Conservation (phyloP, 2,797 vertebrate species). For the Cyclopterus lumpus region DNA sequence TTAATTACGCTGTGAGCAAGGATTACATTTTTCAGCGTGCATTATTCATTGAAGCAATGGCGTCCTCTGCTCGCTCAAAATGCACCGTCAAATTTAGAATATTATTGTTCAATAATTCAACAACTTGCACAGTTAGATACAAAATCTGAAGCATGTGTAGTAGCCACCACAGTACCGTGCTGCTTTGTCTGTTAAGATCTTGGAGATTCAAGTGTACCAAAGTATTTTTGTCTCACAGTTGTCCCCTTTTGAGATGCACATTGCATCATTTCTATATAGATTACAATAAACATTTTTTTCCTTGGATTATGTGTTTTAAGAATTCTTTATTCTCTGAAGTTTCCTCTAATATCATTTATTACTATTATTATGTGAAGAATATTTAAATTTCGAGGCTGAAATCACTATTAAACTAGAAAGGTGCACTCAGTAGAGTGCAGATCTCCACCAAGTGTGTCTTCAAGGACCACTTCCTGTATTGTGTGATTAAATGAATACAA, state of each 20-base stretch:
- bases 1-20: conserved; percentile 52
- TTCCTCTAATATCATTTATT: neutral
- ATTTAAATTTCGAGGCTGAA: neutral
- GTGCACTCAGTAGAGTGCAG: neutral
- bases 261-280: conserved; percentile 80
- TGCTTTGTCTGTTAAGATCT: conserved; percentile 56
- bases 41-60: conserved; percentile 65
- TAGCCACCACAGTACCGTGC: conserved; percentile 38
- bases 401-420: neutral
- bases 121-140: conserved; percentile 23
- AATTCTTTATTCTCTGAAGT: conserved; percentile 84
- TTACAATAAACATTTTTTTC: conserved; percentile 80
- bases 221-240: conserved; percentile 80
- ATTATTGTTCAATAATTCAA: conserved; percentile 6
- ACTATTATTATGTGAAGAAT: neutral
- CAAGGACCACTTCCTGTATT: neutral
- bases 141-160: conserved; percentile 46
- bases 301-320: conserved; percentile 43
- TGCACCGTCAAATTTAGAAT: conserved; percentile 37
- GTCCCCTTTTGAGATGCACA: conserved; percentile 78
- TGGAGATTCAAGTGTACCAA: conserved; percentile 79
- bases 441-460: neutral
- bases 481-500: neutral
- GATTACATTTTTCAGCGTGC: conserved; percentile 64
- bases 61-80: conserved; percentile 56